Percentiles rank a stretch among this genome's conserved stretches.
These are phyloP conservation scores for Elephantulus edwardii DNA, from an alignment of 2,113 vertebrate genomes.

Conservation along the genomic window DNA sequence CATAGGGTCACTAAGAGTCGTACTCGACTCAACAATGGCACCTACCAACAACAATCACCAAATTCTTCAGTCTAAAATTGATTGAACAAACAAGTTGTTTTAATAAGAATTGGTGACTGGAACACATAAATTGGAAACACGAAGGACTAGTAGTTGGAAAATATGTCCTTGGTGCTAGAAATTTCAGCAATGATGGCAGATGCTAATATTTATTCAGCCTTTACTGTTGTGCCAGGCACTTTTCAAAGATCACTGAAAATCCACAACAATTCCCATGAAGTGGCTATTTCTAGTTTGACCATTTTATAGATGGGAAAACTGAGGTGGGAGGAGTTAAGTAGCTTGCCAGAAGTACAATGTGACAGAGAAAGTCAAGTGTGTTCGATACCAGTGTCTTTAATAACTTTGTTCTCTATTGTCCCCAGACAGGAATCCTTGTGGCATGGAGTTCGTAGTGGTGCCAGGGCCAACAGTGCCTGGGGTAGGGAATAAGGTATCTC, in stretches of 20 bases:
- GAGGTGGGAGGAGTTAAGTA: background rate
- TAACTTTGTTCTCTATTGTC: background rate
- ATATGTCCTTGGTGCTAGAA: too few species aligned
- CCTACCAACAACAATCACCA: too few species aligned
- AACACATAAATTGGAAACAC: too few species aligned
- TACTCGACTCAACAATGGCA: too few species aligned
- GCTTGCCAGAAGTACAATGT: background rate
- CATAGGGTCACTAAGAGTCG: too few species aligned
- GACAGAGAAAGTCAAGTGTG: background rate
- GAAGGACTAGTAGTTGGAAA: too few species aligned
- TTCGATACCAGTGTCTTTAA: background rate
- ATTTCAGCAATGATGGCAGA: background rate
- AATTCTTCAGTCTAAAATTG: too few species aligned
- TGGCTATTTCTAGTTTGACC: background rate
- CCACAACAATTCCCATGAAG: background rate
- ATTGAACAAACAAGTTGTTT: too few species aligned
- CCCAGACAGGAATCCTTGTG: background rate
- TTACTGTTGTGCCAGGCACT: background rate
- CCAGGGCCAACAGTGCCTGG: background rate
- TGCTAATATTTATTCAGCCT: background rate
- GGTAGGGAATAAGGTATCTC: accelerated
- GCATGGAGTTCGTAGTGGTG: background rate
- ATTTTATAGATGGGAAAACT: background rate
- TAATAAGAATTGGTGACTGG: too few species aligned
- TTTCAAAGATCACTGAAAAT: background rate